Evolutionary conservation across 2,797 vertebrate genomes (phyloP), one percentile per base, ranked within the genome.

Genomic region (Sparidentex hasta): DNA sequence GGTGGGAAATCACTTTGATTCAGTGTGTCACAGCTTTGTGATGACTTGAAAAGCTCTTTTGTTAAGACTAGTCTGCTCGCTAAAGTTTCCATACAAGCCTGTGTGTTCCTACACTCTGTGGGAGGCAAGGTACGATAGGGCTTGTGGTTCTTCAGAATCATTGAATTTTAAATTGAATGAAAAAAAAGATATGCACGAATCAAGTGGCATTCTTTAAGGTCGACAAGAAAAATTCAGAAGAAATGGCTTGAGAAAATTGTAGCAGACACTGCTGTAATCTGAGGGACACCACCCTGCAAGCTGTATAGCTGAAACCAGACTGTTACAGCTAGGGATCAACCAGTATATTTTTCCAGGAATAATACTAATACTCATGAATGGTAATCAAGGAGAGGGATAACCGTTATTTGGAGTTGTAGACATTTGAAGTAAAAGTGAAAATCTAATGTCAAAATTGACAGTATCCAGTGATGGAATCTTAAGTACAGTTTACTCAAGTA

Each of bases 1-100:
- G 71, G 90, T 90, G 87, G 29, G 51, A 83, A 84, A 80, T 85
- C 65, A 63, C 85, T 92, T 92, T 92, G 87, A 88, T 90, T 88
- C 84, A 65, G 56, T 44, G 33, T 47, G 38, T 77, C 54, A 50
- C 62, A 52, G 79, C 76, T 84, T 70, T 83, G 71, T 65, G 78
- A 87, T 82, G 76, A 78, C 74, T 82, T 17, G 50, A 82, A 81
- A 83, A 86, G 77, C 84, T 75, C 61, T 65, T 75, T 72, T 86
- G 83, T 92, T 90, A 78, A 80, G 81, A 86, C 62, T 58, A 55
- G 57, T 67, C 68, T 78, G 47, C 68, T 85, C 44, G 13, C 38
- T 71, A 20, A 89, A 83, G 74, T 90, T 88, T 90, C 83, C 83
- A 74, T 84, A 62, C 57, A 46, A 25, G 64, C 41, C 44, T 54